Conservation (phyloP, 2,113 vertebrate species). For the Lipophrys pholis region DNA sequence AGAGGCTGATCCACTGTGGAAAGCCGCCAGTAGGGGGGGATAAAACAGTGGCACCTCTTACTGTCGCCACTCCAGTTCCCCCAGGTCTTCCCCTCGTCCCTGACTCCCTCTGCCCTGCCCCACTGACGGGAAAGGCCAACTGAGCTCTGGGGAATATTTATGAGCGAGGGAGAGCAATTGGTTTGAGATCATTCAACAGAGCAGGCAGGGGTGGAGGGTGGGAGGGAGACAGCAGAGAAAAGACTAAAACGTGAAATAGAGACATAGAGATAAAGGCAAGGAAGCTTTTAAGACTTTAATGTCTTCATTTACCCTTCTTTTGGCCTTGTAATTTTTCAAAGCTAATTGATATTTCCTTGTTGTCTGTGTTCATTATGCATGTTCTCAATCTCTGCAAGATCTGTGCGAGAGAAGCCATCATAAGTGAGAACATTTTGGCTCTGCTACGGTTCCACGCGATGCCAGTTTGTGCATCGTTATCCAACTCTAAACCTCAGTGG, state of each 20-base stretch:
- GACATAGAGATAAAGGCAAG: slow-evolving; percentile 31
- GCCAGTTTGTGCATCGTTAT: not conserved
- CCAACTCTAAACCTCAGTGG: not conserved
- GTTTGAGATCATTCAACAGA: slow-evolving; percentile 68
- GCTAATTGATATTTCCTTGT: not conserved
- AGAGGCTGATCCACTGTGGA: slow-evolving; percentile 9
- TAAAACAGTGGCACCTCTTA: slow-evolving; percentile 44
- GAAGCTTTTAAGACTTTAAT: slow-evolving; percentile 21
- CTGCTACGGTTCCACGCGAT: not conserved
- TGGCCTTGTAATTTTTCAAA: slow-evolving; percentile 36
- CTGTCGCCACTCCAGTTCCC: slow-evolving; percentile 10
- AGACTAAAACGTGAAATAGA: slow-evolving; percentile 32
- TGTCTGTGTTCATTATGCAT: not conserved
- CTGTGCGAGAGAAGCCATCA: not conserved
- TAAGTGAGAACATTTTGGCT: not conserved
- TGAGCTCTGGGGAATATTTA: slow-evolving; percentile 77
- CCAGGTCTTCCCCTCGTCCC: slow-evolving; percentile 19
- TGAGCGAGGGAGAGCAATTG: slow-evolving; percentile 67
- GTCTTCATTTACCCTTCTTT: slow-evolving; percentile 44
- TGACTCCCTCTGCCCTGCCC: slow-evolving; percentile 46
- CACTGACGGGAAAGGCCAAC: slow-evolving; percentile 72
- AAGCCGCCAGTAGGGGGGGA: slow-evolving; percentile 73
- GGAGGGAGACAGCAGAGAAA: not conserved
- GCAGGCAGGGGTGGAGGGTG: slow-evolving; percentile 2
- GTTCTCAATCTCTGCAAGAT: not conserved